A percentile compares a stretch with the other conserved stretches of the same genome.
Conservation (phyloP, 2,888 invertebrate species). For the Drosophila falleni region DNA sequence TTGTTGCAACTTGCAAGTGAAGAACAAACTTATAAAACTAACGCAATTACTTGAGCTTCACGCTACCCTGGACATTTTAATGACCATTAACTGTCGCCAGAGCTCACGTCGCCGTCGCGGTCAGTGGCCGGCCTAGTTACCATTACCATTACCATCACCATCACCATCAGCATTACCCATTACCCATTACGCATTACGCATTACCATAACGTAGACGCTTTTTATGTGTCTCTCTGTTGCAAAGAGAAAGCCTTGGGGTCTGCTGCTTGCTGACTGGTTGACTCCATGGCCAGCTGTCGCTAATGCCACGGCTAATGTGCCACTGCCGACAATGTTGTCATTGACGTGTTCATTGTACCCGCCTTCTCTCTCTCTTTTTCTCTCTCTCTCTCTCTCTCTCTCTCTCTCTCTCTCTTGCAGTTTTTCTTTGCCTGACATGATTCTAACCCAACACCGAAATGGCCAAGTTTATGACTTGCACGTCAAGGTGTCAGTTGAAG, state of each 20-base stretch:
- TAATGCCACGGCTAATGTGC: conserved; percentile 63
- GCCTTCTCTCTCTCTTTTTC: neutral
- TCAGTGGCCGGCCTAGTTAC: conserved; percentile 75
- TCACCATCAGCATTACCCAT: conserved; percentile 57
- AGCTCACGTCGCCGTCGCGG: conserved; percentile 42
- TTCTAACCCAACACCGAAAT: conserved; percentile 25
- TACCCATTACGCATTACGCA: conserved; percentile 45
- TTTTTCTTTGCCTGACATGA: conserved; percentile 7
- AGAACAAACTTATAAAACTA: conserved; percentile 66
- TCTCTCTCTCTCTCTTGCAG: neutral
- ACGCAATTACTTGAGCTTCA: conserved; percentile 72
- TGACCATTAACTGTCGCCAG: conserved; percentile 62
- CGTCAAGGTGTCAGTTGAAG: conserved; percentile 32
- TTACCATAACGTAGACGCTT: conserved; percentile 71
- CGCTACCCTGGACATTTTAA: conserved; percentile 67
- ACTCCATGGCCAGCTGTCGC: conserved; percentile 59
- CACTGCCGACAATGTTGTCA: conserved; percentile 52
- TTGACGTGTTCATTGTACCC: conserved; percentile 37
- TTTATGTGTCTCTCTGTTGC: conserved; percentile 56
- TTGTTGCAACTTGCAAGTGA: conserved; percentile 37
- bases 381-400: no score
- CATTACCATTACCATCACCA: conserved; percentile 40
- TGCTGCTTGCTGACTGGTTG: neutral
- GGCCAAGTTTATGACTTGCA: conserved; percentile 60
- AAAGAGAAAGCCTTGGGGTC: conserved; percentile 51